These are phyloP conservation scores for Chalcosyrphus nemorum DNA, from an alignment of 2,888 invertebrate genomes.

Conservation along the genomic window DNA sequence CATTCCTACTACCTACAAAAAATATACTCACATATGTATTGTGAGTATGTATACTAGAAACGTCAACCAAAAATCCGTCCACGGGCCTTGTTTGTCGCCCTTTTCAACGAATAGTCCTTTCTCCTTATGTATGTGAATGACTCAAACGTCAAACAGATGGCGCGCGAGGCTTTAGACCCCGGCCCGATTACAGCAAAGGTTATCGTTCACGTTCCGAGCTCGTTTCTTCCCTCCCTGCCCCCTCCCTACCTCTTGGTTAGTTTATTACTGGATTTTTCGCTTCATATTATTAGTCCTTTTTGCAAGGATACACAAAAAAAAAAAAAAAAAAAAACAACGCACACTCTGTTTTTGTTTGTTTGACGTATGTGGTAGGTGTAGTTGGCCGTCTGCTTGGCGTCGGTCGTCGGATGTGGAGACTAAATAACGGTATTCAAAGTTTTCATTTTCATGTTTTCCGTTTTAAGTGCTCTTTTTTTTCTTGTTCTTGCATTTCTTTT, in stretches of 20 bases:
- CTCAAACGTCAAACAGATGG: constrained; percentile 51
- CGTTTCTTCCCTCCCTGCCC: constrained; percentile 18
- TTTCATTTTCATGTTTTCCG: constrained; percentile 61
- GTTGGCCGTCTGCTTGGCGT: constrained; percentile 58
- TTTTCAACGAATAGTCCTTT: neutral
- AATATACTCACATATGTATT: too few relatives aligned
- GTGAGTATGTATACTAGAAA: constrained; percentile 40
- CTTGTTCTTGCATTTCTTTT: constrained; percentile 24
- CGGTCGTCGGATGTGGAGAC: constrained; percentile 45
- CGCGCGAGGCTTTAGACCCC: constrained; percentile 21
- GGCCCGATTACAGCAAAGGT: constrained; percentile 43
- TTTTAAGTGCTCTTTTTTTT: constrained; percentile 32
- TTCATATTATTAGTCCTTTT: constrained; percentile 54
- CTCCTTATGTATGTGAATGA: constrained; percentile 25
- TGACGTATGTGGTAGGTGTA: constrained; percentile 19
- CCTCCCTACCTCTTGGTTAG: constrained; percentile 22
- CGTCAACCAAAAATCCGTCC: constrained; percentile 32
- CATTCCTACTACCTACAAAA: neutral
- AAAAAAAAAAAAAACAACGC: too few relatives aligned
- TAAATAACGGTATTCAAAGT: constrained; percentile 63
- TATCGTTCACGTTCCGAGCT: constrained; percentile 45
- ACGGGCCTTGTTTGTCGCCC: constrained; percentile 1
- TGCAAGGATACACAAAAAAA: neutral
- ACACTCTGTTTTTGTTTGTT: constrained; percentile 7
- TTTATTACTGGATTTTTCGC: constrained; percentile 63